Evolutionary conservation across 2,797 vertebrate genomes (phyloP).

Genomic region (Sebastes iracundus): DNA sequence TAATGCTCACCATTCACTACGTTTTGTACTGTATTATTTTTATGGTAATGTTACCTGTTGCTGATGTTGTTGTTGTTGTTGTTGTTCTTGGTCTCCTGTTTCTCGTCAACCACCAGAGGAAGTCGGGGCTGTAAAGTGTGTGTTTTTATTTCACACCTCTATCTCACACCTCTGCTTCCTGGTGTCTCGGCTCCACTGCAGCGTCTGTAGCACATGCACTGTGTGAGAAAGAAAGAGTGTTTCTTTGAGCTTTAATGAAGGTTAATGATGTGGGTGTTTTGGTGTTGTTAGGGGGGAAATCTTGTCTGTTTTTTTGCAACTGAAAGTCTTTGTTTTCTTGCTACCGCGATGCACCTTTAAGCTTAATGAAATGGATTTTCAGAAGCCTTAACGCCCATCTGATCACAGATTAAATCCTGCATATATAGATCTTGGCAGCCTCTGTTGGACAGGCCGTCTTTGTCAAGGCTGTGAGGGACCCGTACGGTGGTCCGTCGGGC

Average conservation of each 20-base stretch:
- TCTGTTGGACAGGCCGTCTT: not conserved
- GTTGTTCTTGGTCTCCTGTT: conserved; percentile 34
- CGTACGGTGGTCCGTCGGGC: not conserved
- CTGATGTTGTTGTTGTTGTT: conserved; percentile 6
- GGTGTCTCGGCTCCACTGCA: conserved; percentile 48
- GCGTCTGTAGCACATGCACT: conserved; percentile 20
- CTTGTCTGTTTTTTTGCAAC: not conserved
- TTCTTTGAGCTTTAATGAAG: not conserved
- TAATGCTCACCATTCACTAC: conserved; percentile 5
- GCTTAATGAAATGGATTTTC: not conserved
- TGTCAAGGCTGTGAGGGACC: not conserved
- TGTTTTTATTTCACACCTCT: conserved; percentile 77
- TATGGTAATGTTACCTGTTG: conserved; percentile 26
- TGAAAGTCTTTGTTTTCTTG: not conserved
- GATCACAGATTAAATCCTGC: not conserved
- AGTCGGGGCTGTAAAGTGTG: conserved; percentile 74
- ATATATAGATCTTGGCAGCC: not conserved
- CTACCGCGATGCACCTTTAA: too few relatives aligned
- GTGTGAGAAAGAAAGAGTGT: not conserved
- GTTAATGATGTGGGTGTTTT: not conserved
- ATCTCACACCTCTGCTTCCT: conserved; percentile 76
- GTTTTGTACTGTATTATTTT: conserved; percentile 16
- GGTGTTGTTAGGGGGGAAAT: not conserved
- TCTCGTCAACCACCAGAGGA: conserved; percentile 68
- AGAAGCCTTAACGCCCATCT: not conserved